Evolutionary conservation across 2,113 vertebrate genomes (phyloP).

Genomic region (Acanthochromis polyacanthus): DNA sequence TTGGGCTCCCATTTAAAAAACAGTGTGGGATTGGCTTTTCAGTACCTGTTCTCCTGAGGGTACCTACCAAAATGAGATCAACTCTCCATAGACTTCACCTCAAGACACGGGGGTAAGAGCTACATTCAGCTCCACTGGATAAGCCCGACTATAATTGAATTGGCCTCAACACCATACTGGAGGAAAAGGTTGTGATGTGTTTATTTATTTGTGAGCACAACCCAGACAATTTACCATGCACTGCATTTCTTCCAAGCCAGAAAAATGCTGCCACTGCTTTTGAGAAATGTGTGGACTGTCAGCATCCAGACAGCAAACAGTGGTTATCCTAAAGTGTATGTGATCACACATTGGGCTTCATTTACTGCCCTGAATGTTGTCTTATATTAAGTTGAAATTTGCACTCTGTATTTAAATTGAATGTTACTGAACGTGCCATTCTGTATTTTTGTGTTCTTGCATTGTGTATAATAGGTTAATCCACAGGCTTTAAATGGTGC

Average conservation of each 20-base stretch:
- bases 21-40: constrained; percentile 20
- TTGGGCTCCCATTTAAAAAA: constrained; percentile 32
- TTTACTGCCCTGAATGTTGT: background rate
- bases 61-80: constrained; percentile 53
- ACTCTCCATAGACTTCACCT: constrained; percentile 57
- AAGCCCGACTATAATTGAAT: constrained; percentile 64
- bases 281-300: background rate
- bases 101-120: constrained; percentile 51
- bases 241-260: constrained; percentile 14
- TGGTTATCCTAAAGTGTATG: background rate
- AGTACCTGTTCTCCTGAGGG: constrained; percentile 43
- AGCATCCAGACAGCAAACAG: background rate
- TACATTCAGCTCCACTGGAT: constrained; percentile 52
- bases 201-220: constrained; percentile 53
- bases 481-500: too few species aligned
- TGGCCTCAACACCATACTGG: constrained; percentile 38
- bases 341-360: background rate
- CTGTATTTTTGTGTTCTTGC: too few species aligned
- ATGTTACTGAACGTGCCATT: too few species aligned
- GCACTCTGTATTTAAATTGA: too few species aligned
- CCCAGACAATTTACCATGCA: constrained; percentile 34
- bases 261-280: constrained; percentile 1
- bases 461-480: too few species aligned
- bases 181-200: constrained; percentile 48
- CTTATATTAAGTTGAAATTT: too few species aligned